Evolutionary conservation across 2,113 vertebrate species (phyloP).

Genomic region (Corynorhinus townsendii): DNA sequence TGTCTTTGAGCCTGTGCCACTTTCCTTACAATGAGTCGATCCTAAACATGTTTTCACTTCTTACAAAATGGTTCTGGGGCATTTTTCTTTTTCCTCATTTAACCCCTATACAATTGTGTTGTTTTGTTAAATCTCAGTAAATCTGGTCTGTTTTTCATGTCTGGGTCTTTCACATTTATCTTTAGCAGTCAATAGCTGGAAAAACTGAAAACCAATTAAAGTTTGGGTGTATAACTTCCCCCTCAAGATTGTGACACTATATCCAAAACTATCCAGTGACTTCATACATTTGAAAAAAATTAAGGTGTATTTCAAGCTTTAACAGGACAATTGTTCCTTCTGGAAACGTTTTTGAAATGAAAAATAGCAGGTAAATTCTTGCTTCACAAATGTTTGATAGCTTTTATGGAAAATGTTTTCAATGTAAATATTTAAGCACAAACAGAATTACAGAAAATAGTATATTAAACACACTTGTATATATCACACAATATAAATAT

Average conservation of each 20-base stretch:
- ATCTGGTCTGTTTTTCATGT: neutral
- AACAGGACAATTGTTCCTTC: neutral
- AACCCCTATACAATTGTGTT: neutral
- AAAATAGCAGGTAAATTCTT: neutral
- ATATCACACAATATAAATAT: neutral
- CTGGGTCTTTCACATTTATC: neutral
- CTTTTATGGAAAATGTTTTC: neutral
- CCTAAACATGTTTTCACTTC: neutral
- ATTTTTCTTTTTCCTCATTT: conserved; percentile 5
- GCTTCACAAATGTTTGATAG: neutral
- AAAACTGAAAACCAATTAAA: neutral
- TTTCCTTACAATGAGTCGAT: neutral
- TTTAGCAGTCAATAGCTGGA: neutral
- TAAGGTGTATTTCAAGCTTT: neutral
- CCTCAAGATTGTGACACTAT: neutral
- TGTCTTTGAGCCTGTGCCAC: neutral
- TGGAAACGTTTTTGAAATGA: neutral
- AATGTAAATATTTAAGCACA: neutral
- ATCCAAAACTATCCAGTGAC: neutral
- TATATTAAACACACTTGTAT: neutral
- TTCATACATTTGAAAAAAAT: neutral
- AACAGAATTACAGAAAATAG: neutral
- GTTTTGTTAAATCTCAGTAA: neutral
- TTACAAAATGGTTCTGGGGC: neutral
- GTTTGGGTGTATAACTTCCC: neutral